phyloP scores from a whole-genome alignment of 1,140 invertebrate genomes.

The Phenacoccus solenopsis region DNA sequence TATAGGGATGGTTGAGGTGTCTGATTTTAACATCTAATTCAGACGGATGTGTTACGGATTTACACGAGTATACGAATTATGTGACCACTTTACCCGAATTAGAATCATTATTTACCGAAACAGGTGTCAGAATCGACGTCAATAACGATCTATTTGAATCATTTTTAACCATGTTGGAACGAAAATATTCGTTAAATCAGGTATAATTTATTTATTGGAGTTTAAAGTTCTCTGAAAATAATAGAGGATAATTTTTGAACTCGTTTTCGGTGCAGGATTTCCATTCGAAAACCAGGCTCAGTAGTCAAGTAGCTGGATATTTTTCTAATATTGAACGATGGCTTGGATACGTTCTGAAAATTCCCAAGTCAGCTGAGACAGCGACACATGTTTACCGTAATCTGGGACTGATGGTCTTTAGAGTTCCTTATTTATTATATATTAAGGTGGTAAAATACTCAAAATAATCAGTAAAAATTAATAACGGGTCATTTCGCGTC shows the following conservation, averaged over 20 bases:
- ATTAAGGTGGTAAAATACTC: neutral
- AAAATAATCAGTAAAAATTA: too few species aligned
- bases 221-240: too few species aligned
- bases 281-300: neutral
- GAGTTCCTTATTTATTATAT: neutral
- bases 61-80: neutral
- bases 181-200: neutral
- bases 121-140: neutral
- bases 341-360: neutral
- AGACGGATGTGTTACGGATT: neutral
- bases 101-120: neutral
- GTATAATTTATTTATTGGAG: neutral
- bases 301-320: neutral
- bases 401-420: neutral
- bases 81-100: slow-evolving; percentile 5
- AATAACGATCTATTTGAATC: neutral
- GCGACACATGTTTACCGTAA: neutral
- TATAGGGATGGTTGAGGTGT: slow-evolving; percentile 3
- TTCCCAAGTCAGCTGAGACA: neutral
- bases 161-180: neutral
- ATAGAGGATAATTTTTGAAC: too few species aligned
- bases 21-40: neutral
- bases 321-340: slow-evolving; percentile 4
- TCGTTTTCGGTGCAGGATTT: neutral
- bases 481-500: too few species aligned